Evolutionary conservation across 2,113 vertebrate species (phyloP), one percentile per base, ranked within the genome.

Genomic region (Rhineura floridana): DNA sequence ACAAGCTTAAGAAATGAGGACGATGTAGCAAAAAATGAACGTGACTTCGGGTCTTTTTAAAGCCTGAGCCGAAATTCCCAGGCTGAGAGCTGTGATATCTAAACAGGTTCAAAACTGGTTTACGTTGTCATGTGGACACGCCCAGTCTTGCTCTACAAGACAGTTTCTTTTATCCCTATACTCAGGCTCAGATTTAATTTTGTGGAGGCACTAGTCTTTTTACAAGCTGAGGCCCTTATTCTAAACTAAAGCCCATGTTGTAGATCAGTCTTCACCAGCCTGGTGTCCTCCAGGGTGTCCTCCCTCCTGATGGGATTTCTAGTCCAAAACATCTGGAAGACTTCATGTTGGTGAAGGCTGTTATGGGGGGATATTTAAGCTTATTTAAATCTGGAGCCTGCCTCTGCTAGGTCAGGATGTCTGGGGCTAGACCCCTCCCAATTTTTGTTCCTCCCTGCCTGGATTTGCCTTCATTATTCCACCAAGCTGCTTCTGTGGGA

Each of bases 1-100:
- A 93, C 78, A 76, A 48, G 78, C 89, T 91, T 80, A 69, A 89
- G 80, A 89, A 91, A 89, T 84, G 91, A 88, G 36, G 42, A 1
- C 65, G 62, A 30, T 39, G 63, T 23, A 42, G 11, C 28, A 63
- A 81, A 11, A 81, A 55, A 76, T 63, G 52, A 12, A 36, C 19
- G 10, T 19, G 10, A 8, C 23, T 33, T 33, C 42, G 42, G 42
- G 81, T 48, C 62, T 67, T 28, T 33, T 67, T 83, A 67, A 39
- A 33, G 13, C 4, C 3, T 7, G 39, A 25, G 13, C 39, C 5
- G 12, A 83, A 83, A 46, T 83, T 21, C 81, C 62, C 39, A 67
- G 4, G 1, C 42, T 67, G 42, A 46, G 15, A 67, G 48, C 5
- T 21, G 6, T 42, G 36, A 42, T 36, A 42, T 15, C 33, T 30